These are phyloP conservation scores for Ornithoptera alexandrae DNA, from an alignment of 2,888 invertebrate genomes.

Conservation along the genomic window DNA sequence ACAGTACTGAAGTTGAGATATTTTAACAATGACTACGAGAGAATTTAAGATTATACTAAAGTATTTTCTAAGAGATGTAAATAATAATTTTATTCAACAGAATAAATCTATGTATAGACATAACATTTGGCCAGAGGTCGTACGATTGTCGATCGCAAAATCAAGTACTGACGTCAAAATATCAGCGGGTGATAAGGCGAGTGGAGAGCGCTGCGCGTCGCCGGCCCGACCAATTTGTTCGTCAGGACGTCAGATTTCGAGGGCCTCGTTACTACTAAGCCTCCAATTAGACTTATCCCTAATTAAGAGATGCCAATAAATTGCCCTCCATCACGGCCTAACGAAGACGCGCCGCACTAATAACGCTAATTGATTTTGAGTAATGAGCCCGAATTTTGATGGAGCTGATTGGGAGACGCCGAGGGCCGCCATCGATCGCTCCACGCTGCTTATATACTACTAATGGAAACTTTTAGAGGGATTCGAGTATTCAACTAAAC, in stretches of 20 bases:
- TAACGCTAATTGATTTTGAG: slow-evolving; percentile 81
- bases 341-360: slow-evolving; percentile 80
- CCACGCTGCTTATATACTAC: background rate
- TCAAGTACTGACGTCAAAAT: slow-evolving; percentile 67
- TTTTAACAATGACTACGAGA: no score
- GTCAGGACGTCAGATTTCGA: slow-evolving; percentile 79
- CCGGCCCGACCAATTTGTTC: slow-evolving; percentile 75
- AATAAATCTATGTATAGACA: background rate
- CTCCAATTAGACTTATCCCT: slow-evolving; percentile 82
- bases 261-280: slow-evolving; percentile 81
- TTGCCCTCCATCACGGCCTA: slow-evolving; percentile 81
- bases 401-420: slow-evolving; percentile 67
- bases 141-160: slow-evolving; percentile 37
- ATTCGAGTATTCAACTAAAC: background rate
- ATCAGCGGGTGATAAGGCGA: slow-evolving; percentile 56
- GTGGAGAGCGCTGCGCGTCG: slow-evolving; percentile 56
- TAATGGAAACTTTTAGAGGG: background rate
- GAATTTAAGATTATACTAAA: no score
- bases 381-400: slow-evolving; percentile 80
- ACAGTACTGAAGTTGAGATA: no score
- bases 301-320: slow-evolving; percentile 82
- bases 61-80: no score
- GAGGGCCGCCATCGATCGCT: slow-evolving; percentile 59
- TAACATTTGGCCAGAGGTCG: background rate
- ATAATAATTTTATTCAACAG: no score